Conservation (phyloP, 1,140 invertebrate species). For the Trichomalopsis sarcophagae region DNA sequence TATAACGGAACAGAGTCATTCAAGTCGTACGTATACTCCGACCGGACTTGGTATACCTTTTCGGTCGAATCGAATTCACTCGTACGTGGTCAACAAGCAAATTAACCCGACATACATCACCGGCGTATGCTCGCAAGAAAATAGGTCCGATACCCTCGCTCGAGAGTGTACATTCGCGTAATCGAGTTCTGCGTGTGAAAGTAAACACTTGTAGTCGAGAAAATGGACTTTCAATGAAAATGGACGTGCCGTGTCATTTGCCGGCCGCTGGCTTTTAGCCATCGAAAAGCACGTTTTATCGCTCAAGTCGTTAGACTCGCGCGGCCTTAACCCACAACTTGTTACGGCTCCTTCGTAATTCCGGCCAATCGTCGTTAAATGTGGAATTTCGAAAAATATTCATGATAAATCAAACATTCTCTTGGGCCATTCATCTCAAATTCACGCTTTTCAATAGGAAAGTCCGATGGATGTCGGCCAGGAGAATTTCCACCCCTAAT, state of each 20-base stretch:
- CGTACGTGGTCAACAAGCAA: background rate
- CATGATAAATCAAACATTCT: background rate
- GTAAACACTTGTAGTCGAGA: background rate
- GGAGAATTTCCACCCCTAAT: background rate
- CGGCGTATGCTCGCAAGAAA: background rate
- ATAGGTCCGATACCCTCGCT: background rate
- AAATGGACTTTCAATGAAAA: slow-evolving; percentile 35
- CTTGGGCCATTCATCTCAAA: background rate
- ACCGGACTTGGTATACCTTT: background rate
- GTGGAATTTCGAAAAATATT: no score
- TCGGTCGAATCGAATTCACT: background rate
- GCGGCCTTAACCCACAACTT: slow-evolving; percentile 18
- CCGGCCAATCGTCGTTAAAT: no score
- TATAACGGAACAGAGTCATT: no score
- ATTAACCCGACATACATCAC: background rate
- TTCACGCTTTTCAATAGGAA: background rate
- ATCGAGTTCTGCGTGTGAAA: background rate
- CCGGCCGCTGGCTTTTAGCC: background rate
- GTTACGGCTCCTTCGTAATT: background rate
- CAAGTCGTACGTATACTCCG: background rate
- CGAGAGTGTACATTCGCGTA: background rate
- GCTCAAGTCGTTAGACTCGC: background rate
- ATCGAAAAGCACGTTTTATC: slow-evolving; percentile 9
- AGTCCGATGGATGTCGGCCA: background rate
- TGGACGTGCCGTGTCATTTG: background rate